Conservation (phyloP, 2,888 invertebrate genomes). For the Athalia rosae region DNA sequence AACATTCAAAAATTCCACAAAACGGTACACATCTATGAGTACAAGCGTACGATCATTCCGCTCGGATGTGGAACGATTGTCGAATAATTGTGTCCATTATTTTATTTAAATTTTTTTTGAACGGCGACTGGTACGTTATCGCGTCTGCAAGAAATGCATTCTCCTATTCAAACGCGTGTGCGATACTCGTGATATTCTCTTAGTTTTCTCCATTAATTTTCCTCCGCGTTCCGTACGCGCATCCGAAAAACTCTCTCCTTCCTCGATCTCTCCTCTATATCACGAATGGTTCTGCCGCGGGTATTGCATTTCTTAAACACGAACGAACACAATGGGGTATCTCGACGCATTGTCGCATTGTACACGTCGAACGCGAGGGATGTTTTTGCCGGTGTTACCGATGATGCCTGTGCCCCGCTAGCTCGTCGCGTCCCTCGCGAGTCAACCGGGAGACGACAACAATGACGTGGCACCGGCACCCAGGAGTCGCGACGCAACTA, state of each 20-base stretch:
- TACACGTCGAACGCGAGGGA: conserved; percentile 47
- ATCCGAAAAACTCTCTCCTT: neutral
- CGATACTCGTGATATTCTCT: too few species aligned
- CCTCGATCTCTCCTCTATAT: neutral
- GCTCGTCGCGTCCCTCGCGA: conserved; percentile 26
- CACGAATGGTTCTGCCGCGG: neutral
- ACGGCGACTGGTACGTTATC: too few species aligned
- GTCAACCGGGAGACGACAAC: neutral
- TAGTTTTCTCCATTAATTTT: neutral
- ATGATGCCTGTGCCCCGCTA: neutral
- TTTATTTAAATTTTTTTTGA: too few species aligned
- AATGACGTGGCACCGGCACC: conserved; percentile 1
- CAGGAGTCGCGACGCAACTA: neutral
- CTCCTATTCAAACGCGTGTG: too few species aligned
- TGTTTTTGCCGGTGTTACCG: neutral
- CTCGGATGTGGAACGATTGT: too few species aligned
- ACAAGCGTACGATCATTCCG: too few species aligned
- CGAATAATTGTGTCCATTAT: too few species aligned
- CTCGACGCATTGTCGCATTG: conserved; percentile 60
- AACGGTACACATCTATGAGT: too few species aligned
- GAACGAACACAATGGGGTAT: conserved; percentile 63
- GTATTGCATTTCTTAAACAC: conserved; percentile 61
- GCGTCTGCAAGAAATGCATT: too few species aligned
- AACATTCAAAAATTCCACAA: neutral
- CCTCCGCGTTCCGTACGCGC: neutral